Base-by-base conservation (phyloP, 2,888 invertebrate species). In the Alsophila aescularia region DNA sequence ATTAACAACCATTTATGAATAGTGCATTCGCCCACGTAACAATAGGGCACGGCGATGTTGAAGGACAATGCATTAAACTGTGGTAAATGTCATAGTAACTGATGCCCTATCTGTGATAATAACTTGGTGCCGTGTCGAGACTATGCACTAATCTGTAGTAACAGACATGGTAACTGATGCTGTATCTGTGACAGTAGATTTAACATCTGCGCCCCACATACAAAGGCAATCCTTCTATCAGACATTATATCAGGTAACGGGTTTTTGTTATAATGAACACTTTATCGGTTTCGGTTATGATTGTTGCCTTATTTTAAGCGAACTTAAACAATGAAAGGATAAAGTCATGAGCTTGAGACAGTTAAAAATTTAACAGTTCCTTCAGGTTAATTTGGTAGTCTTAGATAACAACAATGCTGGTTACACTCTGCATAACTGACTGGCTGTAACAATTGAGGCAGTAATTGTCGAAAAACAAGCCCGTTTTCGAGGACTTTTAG, bases 201-300 rank as follows among this genome's bases (percentile, higher is more conserved):
- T 14, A 79, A 79, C 87, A 84, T 85, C 83, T 83, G 87, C 75
- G 85, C 62, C 83, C 85, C 75, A 85, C 78, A 82, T 83, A 77
- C 34, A 49, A 64, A 49, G 61, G 64, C 80, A 83, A 75, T 81
- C 79, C 81, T 84, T 83, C 76, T 79, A 82, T 81, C 76, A 77
- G 72, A 67, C 68, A 49, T 51, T 58, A 62, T 65, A 72, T 76
- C 73, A 71, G 76, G 77, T 83, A 83, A 80, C 78, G 77, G 75
- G 68, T 71, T 71, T 49, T 31, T 10, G 35, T 36, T 32, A 5
- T 27, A 18, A 40, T 24, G 29, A 37, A 24, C 2, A 24, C 39
- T 40, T 37, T 59, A 66, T 70, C 72, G 61, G 62, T 57, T 77
- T 75, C 67, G 72, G 75, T 69, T 61, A 65, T 70, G 65, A 75